phyloP scores from a whole-genome alignment of 2,797 vertebrate genomes.

The Mormyrops attenuatus region DNA sequence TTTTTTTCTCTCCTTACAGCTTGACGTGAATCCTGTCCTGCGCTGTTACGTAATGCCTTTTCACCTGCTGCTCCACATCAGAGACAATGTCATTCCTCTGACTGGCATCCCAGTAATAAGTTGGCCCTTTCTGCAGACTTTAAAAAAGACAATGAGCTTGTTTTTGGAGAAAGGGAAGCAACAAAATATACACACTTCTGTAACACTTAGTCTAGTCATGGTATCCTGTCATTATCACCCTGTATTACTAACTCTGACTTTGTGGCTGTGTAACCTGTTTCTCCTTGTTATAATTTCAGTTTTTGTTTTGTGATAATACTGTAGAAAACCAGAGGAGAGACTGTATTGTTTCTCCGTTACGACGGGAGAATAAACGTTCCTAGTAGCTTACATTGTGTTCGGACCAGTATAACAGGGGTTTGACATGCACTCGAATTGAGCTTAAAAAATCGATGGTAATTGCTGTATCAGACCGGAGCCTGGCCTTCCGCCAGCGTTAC shows the following conservation, averaged over 20 bases:
- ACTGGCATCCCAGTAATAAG: not conserved
- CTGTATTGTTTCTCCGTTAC: conserved; percentile 64
- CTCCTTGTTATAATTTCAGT: not conserved
- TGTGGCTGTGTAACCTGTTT: not conserved
- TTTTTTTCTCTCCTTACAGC: not conserved
- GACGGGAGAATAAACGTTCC: conserved; percentile 50
- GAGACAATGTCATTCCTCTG: not conserved
- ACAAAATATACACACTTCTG: not conserved
- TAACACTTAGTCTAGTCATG: not conserved
- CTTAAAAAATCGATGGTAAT: conserved; percentile 71
- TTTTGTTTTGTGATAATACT: not conserved
- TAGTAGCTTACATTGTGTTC: conserved; percentile 54
- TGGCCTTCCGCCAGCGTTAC: conserved; percentile 69
- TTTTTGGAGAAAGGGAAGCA: not conserved
- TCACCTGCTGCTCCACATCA: not conserved
- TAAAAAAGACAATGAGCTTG: conserved; percentile 1
- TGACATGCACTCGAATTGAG: conserved; percentile 74
- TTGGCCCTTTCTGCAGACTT: not conserved
- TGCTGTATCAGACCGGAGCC: conserved; percentile 68
- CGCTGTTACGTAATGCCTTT: not conserved
- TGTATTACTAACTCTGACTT: not conserved
- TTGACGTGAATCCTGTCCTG: not conserved
- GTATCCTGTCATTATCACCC: not conserved
- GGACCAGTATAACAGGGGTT: conserved; percentile 73
- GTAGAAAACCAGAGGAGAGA: conserved; percentile 22